Percentiles rank a stretch among this genome's conserved stretches.
These are phyloP conservation scores for Alces alces DNA, from an alignment of 2,113 vertebrate genomes.

Conservation along the genomic window DNA sequence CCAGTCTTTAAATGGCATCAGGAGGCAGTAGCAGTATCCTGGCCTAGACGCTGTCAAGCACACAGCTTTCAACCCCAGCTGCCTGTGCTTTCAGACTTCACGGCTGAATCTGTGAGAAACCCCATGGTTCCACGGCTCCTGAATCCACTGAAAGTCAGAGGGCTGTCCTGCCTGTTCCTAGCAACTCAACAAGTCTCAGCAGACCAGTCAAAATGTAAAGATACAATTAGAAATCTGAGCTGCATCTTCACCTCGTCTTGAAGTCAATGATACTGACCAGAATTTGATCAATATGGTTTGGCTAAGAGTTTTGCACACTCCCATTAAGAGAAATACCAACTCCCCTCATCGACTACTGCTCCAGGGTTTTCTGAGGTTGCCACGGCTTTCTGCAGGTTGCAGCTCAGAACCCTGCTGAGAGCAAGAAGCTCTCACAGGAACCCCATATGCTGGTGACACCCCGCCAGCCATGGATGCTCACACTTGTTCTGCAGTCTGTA, in stretches of 20 bases:
- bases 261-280: not conserved
- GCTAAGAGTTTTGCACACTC: not conserved
- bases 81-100: not conserved
- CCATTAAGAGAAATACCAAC: not conserved
- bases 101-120: not conserved
- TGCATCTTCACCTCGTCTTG: not conserved
- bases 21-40: not conserved
- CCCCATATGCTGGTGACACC: not conserved
- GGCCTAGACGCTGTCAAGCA: not conserved
- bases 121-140: accelerated
- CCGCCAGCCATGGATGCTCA: too few species aligned
- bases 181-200: not conserved
- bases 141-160: not conserved
- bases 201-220: not conserved
- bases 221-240: not conserved
- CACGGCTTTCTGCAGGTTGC: not conserved
- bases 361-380: not conserved
- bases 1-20: not conserved
- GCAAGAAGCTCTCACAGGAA: not conserved
- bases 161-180: not conserved
- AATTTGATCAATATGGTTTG: not conserved
- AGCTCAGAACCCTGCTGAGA: not conserved
- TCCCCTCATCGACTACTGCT: not conserved
- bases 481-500: not conserved
- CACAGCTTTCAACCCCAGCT: not conserved